Base-by-base conservation (phyloP, 2,888 invertebrate genomes). In the Drosophila barbarae region DNA sequence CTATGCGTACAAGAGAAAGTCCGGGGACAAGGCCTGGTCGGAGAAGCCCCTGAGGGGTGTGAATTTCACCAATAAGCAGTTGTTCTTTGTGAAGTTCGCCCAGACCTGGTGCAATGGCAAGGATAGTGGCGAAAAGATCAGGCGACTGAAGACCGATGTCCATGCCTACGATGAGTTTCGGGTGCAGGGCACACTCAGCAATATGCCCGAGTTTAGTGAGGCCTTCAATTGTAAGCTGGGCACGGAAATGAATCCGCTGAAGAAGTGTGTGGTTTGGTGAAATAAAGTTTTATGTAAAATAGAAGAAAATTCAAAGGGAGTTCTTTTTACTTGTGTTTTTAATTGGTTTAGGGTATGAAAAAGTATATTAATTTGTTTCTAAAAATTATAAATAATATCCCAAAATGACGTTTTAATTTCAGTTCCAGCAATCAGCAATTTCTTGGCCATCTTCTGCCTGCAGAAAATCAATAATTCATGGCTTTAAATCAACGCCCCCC, bases 21-120 rank as follows among this genome's bases (percentile, higher is more conserved):
- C 90, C 66, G 77, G 88, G 0, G 87, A 89, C 46, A 85, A 82
- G 55, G 86, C 90, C 46, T 90, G 90, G 36, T 90, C 90, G 66
- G 91, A 92, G 71, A 88, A 90, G 35, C 93, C 93, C 0, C 90
- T 98, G 5, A 95, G 96, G 0, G 98, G 97, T 5, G 89, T 98
- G 2, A 93, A 94, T 75, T 92, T 96, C 74, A 96, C 94, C 34
- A 97, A 98, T 87, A 93, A 95, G 46, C 98, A 98, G 87, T 90
- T 98, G 35, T 98, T 98, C 90, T 98, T 98, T 88, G 92, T 98
- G 41, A 97, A 97, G 63, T 98, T 98, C 88, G 98, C 98, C 8
- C 98, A 98, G 92, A 80, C 80, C 2, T 88, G 87, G 88, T 88
- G 88, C 59, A 78, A 84, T n/a, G 87, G 88, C 8, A 76, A 75